Evolutionary conservation across 2,888 invertebrate genomes (phyloP).

Genomic region (Nomada lathburiana): DNA sequence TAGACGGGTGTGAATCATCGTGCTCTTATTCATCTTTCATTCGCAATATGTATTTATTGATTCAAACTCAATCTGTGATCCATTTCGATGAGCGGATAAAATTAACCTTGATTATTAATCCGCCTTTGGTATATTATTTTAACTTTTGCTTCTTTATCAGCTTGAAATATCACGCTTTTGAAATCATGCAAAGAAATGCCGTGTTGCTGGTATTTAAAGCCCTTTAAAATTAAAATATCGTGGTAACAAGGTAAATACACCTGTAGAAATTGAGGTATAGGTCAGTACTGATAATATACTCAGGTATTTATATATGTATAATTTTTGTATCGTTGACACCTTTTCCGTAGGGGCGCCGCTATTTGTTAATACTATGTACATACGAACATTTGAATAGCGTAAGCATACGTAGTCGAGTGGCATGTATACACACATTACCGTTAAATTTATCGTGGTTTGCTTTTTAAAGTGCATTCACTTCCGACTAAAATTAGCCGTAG

Average conservation of each 20-base stretch:
- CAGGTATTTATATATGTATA: not conserved
- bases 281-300: not conserved
- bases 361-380: not conserved
- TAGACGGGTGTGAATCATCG: not conserved
- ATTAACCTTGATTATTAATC: not conserved
- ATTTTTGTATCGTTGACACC: not conserved
- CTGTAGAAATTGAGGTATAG: not conserved
- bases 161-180: not conserved
- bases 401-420: not conserved
- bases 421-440: not conserved
- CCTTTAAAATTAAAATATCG: not conserved
- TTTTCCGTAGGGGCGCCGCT: not conserved
- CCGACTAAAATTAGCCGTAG: conserved; percentile 42
- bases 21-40: not conserved
- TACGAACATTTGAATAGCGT: not conserved
- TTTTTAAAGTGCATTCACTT: conserved; percentile 46
- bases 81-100: conserved; percentile 20
- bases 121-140: not conserved
- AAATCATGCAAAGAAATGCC: not conserved
- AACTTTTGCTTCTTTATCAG: not conserved
- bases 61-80: conserved; percentile 30
- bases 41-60: conserved; percentile 34
- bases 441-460: conserved; percentile 20
- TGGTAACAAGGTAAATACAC: not conserved
- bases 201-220: too few relatives aligned